A percentile compares a stretch with the other conserved stretches of the same genome.
These are phyloP conservation scores for Pachyseris speciosa DNA, from an alignment of 64 coral and sea anemone genomes.

Conservation along the genomic window DNA sequence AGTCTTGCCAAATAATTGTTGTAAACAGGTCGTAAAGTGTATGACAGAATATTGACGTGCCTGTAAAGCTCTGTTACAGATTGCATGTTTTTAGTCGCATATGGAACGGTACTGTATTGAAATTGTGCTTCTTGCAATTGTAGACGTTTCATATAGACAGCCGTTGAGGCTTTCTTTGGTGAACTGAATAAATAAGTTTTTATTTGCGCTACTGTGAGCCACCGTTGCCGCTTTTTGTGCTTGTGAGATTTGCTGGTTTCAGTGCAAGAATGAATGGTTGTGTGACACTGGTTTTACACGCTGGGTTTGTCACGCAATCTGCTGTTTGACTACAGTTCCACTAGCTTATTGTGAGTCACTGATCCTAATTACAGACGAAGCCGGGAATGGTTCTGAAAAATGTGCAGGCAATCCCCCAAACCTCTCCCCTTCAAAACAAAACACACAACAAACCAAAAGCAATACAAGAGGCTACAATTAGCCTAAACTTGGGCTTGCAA, in stretches of 20 bases:
- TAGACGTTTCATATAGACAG: not conserved
- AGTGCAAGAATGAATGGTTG: too few species aligned
- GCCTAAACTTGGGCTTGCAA: too few species aligned
- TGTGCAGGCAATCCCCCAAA: too few species aligned
- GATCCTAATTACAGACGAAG: too few species aligned
- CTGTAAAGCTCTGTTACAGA: not conserved
- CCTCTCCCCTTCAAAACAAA: too few species aligned
- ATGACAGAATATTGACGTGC: not conserved
- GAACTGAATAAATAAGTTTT: conserved; percentile 12
- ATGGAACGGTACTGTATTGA: not conserved
- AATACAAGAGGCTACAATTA: too few species aligned
- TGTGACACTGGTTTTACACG: too few species aligned
- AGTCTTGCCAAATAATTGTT: not conserved
- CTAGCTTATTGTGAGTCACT: too few species aligned
- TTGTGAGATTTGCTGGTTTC: not conserved
- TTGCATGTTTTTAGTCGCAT: not conserved
- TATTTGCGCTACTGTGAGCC: not conserved
- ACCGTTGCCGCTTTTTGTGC: not conserved
- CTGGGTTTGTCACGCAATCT: too few species aligned
- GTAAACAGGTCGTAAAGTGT: not conserved
- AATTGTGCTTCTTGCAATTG: conserved; percentile 14
- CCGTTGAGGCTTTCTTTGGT: not conserved
- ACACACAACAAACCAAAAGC: too few species aligned
- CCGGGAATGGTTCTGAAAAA: too few species aligned
- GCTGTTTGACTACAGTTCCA: too few species aligned